A percentile compares a stretch with the other conserved stretches of the same genome.
Evolutionary conservation across 2,797 vertebrate genomes (phyloP).

Genomic region (Pseudochromis fuscus): DNA sequence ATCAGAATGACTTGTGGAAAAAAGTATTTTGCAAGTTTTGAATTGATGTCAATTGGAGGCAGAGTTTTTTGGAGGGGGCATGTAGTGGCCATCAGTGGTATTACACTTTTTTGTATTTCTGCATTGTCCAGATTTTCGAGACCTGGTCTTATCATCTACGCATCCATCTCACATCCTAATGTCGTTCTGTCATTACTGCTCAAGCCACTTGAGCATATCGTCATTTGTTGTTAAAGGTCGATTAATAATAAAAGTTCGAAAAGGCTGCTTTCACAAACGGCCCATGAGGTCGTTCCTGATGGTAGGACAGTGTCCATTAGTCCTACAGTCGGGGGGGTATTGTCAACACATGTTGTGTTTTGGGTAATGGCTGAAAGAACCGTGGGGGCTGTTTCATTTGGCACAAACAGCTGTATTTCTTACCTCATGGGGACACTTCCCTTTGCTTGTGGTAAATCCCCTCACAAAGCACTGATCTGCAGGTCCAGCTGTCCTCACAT

Average conservation of each 20-base stretch:
- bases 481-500: conserved; percentile 43
- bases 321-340: background rate
- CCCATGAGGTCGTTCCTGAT: background rate
- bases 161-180: too few species aligned
- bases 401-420: conserved; percentile 11
- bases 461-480: conserved; percentile 46
- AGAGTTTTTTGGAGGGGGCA: too few species aligned
- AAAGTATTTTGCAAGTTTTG: too few species aligned
- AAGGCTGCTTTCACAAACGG: background rate
- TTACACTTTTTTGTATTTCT: too few species aligned
- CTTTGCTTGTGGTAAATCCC: conserved; percentile 33
- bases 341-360: conserved; percentile 4
- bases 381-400: conserved; percentile 4
- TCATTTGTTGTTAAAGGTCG: too few species aligned
- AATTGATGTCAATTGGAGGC: too few species aligned
- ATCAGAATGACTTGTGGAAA: too few species aligned
- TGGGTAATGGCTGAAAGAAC: background rate
- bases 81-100: too few species aligned
- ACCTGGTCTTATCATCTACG: too few species aligned
- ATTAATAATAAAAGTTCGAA: background rate
- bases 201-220: too few species aligned
- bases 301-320: background rate
- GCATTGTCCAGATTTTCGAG: too few species aligned
- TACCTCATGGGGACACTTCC: conserved; percentile 18
- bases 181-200: too few species aligned